Evolutionary conservation across 2,888 invertebrate species (phyloP), one percentile per base, ranked within the genome.

Genomic region (Drosophila demipolita): DNA sequence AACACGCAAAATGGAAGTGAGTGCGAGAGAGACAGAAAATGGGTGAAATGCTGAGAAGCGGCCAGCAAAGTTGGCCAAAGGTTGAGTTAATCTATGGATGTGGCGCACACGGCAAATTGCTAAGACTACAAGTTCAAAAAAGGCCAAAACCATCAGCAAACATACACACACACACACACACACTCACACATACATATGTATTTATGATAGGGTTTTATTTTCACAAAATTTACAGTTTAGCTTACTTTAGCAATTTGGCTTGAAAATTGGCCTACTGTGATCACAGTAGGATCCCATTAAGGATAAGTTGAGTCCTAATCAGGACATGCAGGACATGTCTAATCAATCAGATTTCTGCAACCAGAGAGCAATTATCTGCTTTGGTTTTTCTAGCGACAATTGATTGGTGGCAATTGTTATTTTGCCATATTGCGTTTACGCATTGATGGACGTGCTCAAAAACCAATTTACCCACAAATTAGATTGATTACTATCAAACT

Each of bases 61-160:
- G 48, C 23, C 62, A 57, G n/a, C 23, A 69, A 63, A 81, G 67
- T 71, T 73, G 71, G 68, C 63, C 82, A 73, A 74, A 83, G 79
- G 83, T 85, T 74, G 83, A 83, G 69, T 85, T 84, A 82, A 87
- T 87, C 88, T 76, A 68, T 62, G 83, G 57, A 45, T 73, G 65
- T 70, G 69, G 33, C 33, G 38, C 48, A 61, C 74, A 64, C 48
- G 57, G 52, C 55, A 73, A 72, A 68, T 68, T 62, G 73, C 73
- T 63, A 69, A 38, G 53, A 63, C 73, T 45, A 60, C 61, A 73
- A 73, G 60, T 53, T 63, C 38, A 60, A 58, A 58, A 74, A 70
- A 53, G 33, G 58, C 40, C 40, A 23, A 63, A 55, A 42, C 35
- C 60, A 50, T 12, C 23, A 12, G 26, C 32, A 17, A 6, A 38